Evolutionary conservation across 1,140 invertebrate species (phyloP).

Genomic region (Macrobrachium rosenbergii): DNA sequence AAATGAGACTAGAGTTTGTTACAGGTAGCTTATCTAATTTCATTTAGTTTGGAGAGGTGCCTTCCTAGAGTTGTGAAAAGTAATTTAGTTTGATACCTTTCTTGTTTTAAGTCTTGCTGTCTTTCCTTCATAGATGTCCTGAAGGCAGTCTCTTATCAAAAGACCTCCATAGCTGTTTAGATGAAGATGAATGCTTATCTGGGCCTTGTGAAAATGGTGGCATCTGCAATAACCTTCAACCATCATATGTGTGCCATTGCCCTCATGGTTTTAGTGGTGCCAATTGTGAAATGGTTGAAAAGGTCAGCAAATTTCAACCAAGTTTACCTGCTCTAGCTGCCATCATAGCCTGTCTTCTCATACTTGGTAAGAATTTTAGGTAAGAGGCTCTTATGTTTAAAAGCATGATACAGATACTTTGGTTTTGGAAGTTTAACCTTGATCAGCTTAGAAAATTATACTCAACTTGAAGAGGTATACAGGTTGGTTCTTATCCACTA

Average conservation of each 20-base stretch:
- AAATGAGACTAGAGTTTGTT: too few species aligned
- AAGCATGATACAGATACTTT: too few species aligned
- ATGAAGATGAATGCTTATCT: slow-evolving; percentile 94
- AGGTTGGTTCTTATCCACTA: too few species aligned
- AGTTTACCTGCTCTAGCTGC: slow-evolving; percentile 94
- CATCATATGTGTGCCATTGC: slow-evolving; percentile 86
- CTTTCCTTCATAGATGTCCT: slow-evolving; percentile 81
- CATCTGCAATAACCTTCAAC: slow-evolving; percentile 89
- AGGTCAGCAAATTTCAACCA: slow-evolving; percentile 91
- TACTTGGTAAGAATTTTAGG: slow-evolving; percentile 84
- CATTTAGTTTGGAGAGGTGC: too few species aligned
- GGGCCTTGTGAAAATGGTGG: slow-evolving; percentile 92
- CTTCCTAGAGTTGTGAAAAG: too few species aligned
- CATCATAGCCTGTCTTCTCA: slow-evolving; percentile 92
- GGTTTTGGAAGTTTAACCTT: too few species aligned
- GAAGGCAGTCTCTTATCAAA: slow-evolving; percentile 89
- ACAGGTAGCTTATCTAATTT: too few species aligned
- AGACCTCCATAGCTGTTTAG: slow-evolving; percentile 91
- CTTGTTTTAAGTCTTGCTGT: not conserved
- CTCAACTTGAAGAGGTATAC: too few species aligned
- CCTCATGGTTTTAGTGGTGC: slow-evolving; percentile 92
- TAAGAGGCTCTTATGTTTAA: too few species aligned
- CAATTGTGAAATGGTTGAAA: slow-evolving; percentile 92
- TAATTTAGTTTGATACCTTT: too few species aligned
- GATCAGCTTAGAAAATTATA: too few species aligned